Percentiles rank a stretch among this genome's conserved stretches.
phyloP scores from a whole-genome alignment of 1,140 invertebrate species.

The Plectrocnemia conspersa region DNA sequence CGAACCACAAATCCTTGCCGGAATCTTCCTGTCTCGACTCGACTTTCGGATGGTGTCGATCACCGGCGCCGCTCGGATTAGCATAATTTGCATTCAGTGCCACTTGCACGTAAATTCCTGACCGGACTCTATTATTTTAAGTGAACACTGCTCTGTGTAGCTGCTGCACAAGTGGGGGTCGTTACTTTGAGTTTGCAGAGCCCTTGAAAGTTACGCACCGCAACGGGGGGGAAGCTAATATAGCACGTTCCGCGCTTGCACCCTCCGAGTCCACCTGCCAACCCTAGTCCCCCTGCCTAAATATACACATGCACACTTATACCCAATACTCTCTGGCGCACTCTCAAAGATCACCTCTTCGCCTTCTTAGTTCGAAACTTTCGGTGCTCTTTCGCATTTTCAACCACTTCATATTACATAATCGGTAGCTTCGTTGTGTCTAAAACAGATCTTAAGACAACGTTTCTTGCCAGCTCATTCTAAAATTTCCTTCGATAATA shows the following conservation, averaged over 20 bases:
- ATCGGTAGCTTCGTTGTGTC: no score
- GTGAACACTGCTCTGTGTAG: slow-evolving; percentile 5
- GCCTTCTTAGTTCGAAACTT: no score
- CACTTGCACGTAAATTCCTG: not conserved
- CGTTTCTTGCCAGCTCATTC: no score
- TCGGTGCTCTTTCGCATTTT: no score
- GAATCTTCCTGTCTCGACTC: no score
- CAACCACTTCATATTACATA: no score
- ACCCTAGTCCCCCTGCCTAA: no score
- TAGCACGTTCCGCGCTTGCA: slow-evolving; percentile 4
- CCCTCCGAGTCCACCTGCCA: not conserved
- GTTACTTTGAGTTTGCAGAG: slow-evolving; percentile 3
- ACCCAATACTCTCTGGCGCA: not conserved
- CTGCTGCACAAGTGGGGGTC: not conserved
- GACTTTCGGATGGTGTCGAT: no score
- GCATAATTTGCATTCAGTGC: slow-evolving; percentile 14
- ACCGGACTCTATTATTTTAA: slow-evolving; percentile 12
- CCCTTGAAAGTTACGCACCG: slow-evolving; percentile 18
- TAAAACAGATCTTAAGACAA: no score
- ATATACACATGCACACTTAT: not conserved
- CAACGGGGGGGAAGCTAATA: slow-evolving; percentile 10
- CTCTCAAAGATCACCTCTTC: no score
- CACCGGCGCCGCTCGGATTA: slow-evolving; percentile 4
- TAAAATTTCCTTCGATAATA: no score
- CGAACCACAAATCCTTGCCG: no score